phyloP scores from a whole-genome alignment of 1,140 invertebrate species.

The Drosophila sp. region DNA sequence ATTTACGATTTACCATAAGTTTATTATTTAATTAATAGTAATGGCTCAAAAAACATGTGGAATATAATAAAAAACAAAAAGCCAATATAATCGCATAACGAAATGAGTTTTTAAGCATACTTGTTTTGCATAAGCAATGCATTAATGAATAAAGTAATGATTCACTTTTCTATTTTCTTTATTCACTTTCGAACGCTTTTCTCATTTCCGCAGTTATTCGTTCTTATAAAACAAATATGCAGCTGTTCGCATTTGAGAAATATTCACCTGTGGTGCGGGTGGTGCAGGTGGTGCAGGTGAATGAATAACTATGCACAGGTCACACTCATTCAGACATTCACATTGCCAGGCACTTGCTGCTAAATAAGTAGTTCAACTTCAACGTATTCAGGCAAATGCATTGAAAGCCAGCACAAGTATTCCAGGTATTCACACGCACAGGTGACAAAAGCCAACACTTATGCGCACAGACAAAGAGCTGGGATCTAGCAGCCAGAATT shows the following conservation, averaged over 20 bases:
- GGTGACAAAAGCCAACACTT: slow-evolving; percentile 60
- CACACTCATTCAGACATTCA: slow-evolving; percentile 2
- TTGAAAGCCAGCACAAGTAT: slow-evolving; percentile 55
- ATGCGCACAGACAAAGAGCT: slow-evolving; percentile 42
- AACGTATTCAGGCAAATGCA: slow-evolving; percentile 53
- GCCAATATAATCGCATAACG: neutral
- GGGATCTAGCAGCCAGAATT: slow-evolving; percentile 7
- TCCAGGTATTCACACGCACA: slow-evolving; percentile 66
- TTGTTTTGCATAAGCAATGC: neutral
- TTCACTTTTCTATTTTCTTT: neutral
- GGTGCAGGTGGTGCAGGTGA: slow-evolving; percentile 11
- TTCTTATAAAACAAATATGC: slow-evolving; percentile 6
- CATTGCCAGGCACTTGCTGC: slow-evolving; percentile 38
- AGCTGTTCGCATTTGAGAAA: slow-evolving; percentile 14
- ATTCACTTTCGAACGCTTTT: neutral
- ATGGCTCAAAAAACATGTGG: neutral
- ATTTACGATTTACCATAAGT: slow-evolving; percentile 1
- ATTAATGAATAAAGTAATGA: neutral
- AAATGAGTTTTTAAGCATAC: neutral
- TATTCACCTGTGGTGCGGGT: slow-evolving; percentile 24
- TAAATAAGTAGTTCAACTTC: slow-evolving; percentile 67
- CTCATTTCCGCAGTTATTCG: slow-evolving; percentile 13
- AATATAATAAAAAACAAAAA: neutral
- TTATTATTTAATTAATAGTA: slow-evolving; percentile 27
- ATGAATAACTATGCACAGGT: slow-evolving; percentile 38